These are phyloP conservation scores for Oncorhynchus tshawytscha DNA, from an alignment of 2,113 vertebrate species.

Conservation along the genomic window DNA sequence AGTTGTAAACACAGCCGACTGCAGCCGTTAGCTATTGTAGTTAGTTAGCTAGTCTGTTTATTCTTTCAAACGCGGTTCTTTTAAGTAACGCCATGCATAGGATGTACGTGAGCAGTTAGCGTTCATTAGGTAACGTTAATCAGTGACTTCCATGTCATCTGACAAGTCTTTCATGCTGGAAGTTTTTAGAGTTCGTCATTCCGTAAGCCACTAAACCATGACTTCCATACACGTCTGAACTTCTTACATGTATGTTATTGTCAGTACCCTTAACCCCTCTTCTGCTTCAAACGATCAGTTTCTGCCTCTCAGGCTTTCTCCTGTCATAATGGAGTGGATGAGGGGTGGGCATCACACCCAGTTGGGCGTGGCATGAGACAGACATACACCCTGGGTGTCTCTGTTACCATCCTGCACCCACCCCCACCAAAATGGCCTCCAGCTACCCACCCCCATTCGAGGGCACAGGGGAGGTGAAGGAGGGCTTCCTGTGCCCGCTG, in stretches of 20 bases:
- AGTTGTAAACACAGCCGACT: too few relatives aligned
- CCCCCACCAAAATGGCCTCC: slow-evolving; percentile 78
- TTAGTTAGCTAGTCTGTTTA: too few relatives aligned
- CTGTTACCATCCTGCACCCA: background rate
- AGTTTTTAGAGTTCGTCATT: background rate
- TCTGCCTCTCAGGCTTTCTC: slow-evolving; percentile 4
- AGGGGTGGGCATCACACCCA: slow-evolving; percentile 26
- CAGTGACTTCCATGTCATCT: background rate
- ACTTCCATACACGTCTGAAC: background rate
- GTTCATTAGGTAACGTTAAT: too few relatives aligned
- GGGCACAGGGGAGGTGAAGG: slow-evolving; percentile 84
- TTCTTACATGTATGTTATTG: too few relatives aligned
- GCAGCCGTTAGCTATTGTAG: too few relatives aligned
- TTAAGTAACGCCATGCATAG: too few relatives aligned
- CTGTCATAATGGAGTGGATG: slow-evolving; percentile 38
- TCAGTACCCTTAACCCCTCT: too few relatives aligned
- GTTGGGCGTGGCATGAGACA: slow-evolving; percentile 40
- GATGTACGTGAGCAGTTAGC: too few relatives aligned
- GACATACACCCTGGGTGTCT: slow-evolving; percentile 19
- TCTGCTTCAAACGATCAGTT: background rate
- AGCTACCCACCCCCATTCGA: slow-evolving; percentile 81
- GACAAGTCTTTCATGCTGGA: background rate
- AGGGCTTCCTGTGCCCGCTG: slow-evolving; percentile 93
- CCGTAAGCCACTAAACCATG: background rate
- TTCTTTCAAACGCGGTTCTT: too few relatives aligned